Percentiles rank a stretch among this genome's conserved stretches.
These are phyloP conservation scores for Coreoperca whiteheadi DNA, from an alignment of 2,113 vertebrate species.

Conservation along the genomic window DNA sequence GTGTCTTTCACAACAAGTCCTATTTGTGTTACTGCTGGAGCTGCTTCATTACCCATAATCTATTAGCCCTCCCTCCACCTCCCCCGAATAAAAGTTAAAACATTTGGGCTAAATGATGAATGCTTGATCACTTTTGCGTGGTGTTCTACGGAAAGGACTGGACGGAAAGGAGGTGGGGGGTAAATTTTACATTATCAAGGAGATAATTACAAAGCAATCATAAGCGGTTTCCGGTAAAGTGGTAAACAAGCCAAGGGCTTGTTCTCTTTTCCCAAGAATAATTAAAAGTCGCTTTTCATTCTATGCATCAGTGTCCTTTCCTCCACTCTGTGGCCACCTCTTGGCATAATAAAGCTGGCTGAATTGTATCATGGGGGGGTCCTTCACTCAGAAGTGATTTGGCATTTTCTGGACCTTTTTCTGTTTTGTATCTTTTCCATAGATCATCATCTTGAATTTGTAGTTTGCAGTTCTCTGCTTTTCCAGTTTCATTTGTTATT, in stretches of 20 bases:
- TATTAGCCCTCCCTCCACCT: conserved; percentile 72
- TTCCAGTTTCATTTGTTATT: background rate
- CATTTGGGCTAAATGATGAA: conserved; percentile 78
- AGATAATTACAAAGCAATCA: conserved; percentile 83
- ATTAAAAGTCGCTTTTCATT: conserved; percentile 78
- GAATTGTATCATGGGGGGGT: conserved; percentile 32
- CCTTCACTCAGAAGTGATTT: conserved; percentile 40
- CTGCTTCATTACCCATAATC: conserved; percentile 80
- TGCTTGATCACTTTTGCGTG: conserved; percentile 70
- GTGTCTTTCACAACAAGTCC: conserved; percentile 72
- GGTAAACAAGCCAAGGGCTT: conserved; percentile 82
- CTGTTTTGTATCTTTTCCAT: conserved; percentile 12
- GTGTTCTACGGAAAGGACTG: conserved; percentile 53
- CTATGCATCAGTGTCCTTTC: conserved; percentile 76
- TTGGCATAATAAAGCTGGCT: conserved; percentile 66
- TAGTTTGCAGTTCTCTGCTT: background rate
- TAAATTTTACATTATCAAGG: conserved; percentile 78
- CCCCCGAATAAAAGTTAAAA: conserved; percentile 75
- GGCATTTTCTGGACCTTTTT: conserved; percentile 39
- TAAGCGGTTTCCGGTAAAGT: conserved; percentile 78
- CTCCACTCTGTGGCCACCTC: conserved; percentile 66
- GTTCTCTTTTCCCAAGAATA: conserved; percentile 77
- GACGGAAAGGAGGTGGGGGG: conserved; percentile 60
- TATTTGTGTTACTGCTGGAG: conserved; percentile 72
- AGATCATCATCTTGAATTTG: conserved; percentile 7